These are phyloP conservation scores for Phyllotis vaccarum DNA, from an alignment of 2,797 vertebrate genomes.

Conservation along the genomic window DNA sequence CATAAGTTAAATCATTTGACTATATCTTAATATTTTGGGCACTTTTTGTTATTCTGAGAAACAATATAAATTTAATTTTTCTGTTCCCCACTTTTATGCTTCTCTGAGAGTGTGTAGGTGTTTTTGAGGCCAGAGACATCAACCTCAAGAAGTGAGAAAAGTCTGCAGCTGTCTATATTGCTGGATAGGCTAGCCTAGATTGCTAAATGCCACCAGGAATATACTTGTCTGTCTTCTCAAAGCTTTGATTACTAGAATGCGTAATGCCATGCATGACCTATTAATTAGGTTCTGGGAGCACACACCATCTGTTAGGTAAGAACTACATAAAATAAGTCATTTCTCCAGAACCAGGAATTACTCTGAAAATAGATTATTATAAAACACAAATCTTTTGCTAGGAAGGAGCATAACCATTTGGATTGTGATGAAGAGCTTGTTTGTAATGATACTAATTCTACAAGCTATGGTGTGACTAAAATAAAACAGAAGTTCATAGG, in stretches of 20 bases:
- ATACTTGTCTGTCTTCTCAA: no score
- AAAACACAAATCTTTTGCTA: not conserved
- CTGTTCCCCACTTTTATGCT: fast-evolving
- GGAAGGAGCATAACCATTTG: not conserved
- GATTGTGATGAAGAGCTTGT: not conserved
- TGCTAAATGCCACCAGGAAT: not conserved
- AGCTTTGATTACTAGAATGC: not conserved
- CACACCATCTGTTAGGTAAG: not conserved
- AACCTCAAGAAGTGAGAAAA: not conserved
- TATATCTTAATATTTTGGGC: not conserved
- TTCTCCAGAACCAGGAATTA: not conserved
- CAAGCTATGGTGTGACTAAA: not conserved
- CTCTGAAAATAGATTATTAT: not conserved
- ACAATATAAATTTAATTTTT: not conserved
- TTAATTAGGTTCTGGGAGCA: no score
- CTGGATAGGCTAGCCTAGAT: no score
- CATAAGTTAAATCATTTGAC: not conserved
- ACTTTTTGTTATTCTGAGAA: not conserved
- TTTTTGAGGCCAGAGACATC: not conserved
- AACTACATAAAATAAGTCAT: not conserved
- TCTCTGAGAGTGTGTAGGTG: not conserved
- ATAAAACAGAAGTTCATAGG: not conserved
- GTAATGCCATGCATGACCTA: no score
- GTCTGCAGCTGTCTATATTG: not conserved
- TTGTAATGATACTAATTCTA: not conserved